phyloP scores from a whole-genome alignment of 92 coral and sea anemone species.

The Bergia sp. region DNA sequence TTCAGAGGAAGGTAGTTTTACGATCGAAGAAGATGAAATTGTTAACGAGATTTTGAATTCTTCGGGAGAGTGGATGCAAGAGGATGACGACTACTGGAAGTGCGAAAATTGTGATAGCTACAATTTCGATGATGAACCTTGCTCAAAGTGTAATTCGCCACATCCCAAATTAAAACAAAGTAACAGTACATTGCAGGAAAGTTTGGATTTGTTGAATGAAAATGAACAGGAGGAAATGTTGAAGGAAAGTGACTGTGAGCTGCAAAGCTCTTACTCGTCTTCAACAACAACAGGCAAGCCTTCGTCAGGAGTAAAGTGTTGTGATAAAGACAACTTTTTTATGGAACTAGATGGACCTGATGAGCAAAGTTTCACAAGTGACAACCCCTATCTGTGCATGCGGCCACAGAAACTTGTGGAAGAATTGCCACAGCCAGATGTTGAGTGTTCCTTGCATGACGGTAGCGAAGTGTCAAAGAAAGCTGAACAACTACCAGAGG shows the following conservation, averaged over 20 bases:
- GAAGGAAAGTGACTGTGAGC: conserved; percentile 12
- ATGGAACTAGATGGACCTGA: background rate
- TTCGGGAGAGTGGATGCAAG: conserved; percentile 55
- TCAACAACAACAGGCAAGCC: conserved; percentile 16
- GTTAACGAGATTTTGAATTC: conserved; percentile 22
- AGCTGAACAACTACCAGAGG: conserved; percentile 28
- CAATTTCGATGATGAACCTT: conserved; percentile 46
- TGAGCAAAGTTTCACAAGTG: background rate
- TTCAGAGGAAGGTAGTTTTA: conserved; percentile 20
- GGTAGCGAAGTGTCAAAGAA: background rate
- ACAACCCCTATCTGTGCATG: conserved; percentile 21
- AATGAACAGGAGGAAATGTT: conserved; percentile 27
- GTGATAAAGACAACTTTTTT: background rate
- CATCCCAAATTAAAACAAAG: background rate
- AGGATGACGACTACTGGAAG: conserved; percentile 64
- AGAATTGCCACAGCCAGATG: background rate
- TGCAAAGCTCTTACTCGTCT: conserved; percentile 30
- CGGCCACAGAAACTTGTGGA: background rate
- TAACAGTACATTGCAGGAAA: background rate
- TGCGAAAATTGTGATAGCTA: conserved; percentile 58
- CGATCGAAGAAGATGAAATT: conserved; percentile 32
- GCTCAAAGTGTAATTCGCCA: conserved; percentile 20
- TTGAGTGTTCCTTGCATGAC: background rate
- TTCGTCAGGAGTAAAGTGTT: background rate
- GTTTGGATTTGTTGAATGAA: conserved; percentile 5